Percentiles rank a stretch among this genome's conserved stretches.
These are phyloP conservation scores for Chrysemys picta DNA, from an alignment of 2,113 vertebrate species.

Conservation along the genomic window DNA sequence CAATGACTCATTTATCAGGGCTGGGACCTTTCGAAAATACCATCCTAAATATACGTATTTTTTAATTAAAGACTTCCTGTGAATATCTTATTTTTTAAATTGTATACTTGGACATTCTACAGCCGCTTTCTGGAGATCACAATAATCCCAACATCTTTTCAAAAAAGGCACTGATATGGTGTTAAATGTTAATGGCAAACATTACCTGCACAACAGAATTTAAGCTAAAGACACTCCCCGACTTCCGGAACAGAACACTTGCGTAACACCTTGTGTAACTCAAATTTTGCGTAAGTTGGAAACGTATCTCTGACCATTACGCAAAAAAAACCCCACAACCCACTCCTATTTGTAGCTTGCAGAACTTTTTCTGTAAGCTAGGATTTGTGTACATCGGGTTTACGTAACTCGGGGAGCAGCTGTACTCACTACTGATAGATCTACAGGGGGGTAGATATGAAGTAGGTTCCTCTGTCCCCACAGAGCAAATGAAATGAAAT, in stretches of 20 bases:
- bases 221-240: neutral
- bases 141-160: neutral
- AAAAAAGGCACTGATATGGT: neutral
- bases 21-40: neutral
- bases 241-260: too few relatives aligned
- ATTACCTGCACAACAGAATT: neutral
- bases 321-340: too few relatives aligned
- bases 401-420: too few relatives aligned
- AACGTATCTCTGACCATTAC: too few relatives aligned
- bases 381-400: too few relatives aligned
- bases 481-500: neutral
- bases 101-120: neutral
- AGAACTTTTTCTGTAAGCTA: too few relatives aligned
- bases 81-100: neutral
- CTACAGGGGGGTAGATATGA: neutral
- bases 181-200: neutral
- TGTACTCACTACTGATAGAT: neutral
- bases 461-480: accelerated
- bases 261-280: too few relatives aligned
- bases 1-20: neutral
- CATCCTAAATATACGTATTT: neutral
- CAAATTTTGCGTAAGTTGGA: too few relatives aligned
- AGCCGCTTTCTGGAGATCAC: neutral
- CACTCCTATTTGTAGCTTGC: too few relatives aligned
- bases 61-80: neutral